A percentile compares a stretch with the other conserved stretches of the same genome.
These are phyloP conservation scores for Armadillidium nasatum DNA, from an alignment of 1,140 invertebrate species.

Conservation along the genomic window DNA sequence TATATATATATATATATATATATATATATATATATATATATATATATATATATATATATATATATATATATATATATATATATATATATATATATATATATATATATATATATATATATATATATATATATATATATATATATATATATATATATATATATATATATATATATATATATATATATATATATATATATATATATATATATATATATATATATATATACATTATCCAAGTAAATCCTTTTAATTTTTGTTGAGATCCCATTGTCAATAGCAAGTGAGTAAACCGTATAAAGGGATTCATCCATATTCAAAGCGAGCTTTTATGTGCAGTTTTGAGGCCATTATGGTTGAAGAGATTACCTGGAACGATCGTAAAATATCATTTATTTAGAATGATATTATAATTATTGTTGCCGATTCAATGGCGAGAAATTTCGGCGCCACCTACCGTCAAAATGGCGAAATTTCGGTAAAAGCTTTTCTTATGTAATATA, in stretches of 20 bases:
- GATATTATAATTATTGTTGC: neutral
- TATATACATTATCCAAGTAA: too few species aligned
- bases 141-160: neutral
- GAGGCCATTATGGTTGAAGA: neutral
- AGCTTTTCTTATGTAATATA: too few species aligned
- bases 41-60: too few species aligned
- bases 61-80: too few species aligned
- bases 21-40: too few species aligned
- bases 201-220: conserved; percentile 6
- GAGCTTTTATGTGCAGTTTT: neutral
- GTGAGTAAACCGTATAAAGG: neutral
- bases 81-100: too few species aligned
- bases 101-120: conserved; percentile 6
- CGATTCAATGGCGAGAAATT: neutral
- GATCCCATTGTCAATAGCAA: neutral
- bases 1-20: too few species aligned
- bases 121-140: conserved; percentile 6
- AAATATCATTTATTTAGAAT: neutral
- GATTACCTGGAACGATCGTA: neutral
- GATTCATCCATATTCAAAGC: neutral
- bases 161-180: too few species aligned
- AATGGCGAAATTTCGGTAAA: too few species aligned
- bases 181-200: too few species aligned
- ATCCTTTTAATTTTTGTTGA: neutral
- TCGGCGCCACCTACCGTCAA: too few species aligned